Evolutionary conservation across 2,797 vertebrate species (phyloP).

Genomic region (Ispidina lecontei): DNA sequence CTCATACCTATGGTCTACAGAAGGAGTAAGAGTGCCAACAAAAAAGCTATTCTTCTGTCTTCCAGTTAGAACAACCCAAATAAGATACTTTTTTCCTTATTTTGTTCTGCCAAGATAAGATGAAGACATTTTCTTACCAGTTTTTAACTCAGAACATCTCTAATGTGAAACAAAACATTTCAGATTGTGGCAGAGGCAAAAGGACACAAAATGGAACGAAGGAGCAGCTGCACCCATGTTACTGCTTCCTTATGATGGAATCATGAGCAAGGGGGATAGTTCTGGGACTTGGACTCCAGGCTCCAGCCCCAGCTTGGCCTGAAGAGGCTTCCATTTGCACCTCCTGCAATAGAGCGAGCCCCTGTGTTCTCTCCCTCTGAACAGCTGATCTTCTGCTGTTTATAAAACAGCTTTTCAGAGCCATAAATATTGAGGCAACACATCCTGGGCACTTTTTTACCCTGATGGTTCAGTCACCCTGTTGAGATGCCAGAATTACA

Average conservation of each 20-base stretch:
- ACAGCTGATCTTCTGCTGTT: not conserved
- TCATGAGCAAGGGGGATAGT: rapidly evolving
- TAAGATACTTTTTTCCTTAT: not conserved
- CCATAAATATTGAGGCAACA: not conserved
- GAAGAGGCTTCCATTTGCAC: not conserved
- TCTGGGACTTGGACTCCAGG: not conserved
- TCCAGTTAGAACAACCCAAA: not conserved
- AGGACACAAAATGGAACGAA: not conserved
- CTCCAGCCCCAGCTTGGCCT: not conserved
- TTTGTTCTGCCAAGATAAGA: not conserved
- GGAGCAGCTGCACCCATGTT: not conserved
- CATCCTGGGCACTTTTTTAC: not conserved
- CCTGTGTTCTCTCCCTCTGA: not conserved
- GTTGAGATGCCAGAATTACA: not conserved
- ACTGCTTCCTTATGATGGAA: not conserved
- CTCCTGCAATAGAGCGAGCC: not conserved
- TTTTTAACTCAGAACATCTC: not conserved
- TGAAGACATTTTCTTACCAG: not conserved
- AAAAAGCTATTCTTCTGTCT: not conserved
- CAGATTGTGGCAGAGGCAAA: not conserved
- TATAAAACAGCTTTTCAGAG: not conserved
- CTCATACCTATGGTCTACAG: not conserved
- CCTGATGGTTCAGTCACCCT: not conserved
- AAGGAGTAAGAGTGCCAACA: not conserved
- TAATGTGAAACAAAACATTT: not conserved